Evolutionary conservation across 53 echinoderm and acorn worm species (phyloP), one percentile per base, ranked within the genome.

Genomic region (Echinometra lucunter): DNA sequence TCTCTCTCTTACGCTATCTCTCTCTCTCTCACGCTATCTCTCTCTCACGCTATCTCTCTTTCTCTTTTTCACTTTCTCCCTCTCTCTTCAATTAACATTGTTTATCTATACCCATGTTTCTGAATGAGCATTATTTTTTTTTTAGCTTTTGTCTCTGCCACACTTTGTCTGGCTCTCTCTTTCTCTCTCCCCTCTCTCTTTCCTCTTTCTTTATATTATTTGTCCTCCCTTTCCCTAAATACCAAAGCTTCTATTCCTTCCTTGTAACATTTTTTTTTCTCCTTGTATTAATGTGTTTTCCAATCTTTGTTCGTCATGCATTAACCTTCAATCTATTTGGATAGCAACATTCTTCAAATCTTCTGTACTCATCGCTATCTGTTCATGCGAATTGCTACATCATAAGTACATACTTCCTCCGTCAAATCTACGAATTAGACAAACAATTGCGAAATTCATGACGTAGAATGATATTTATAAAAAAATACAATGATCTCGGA

Each of bases 401-500:
- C 49, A 25, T 85, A 85, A 85, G 27, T 21, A 13, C 11, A 30
- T 9, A 85, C 49, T 49, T 85, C 85, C 85, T 49, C 35, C 63
- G 23, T n/a, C n/a, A 45, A 85, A 53, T 85, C 49, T 47, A 49
- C 21, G 47, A 28, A 85, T 45, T 25, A 85, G 0, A 53, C 49
- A 49, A 85, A 49, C 49, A 47, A 49, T 28, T 11, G n/a, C 8
- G 19, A 13, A 45, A 47, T n/a, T 16, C 30, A 12, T 45, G 23
- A 49, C 27, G 42, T 42, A 40, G 19, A 30, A 85, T 85, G 49
- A 85, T n/a, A 85, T 85, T 49, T 18, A 28, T n/a, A n/a, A n/a
- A 85, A 85, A 82, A 49, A 85, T 21, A 85, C 49, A 85, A 85
- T 85, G n/a, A 53, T 85, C 85, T 47, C 40, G 9, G 53, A 27